A percentile compares a stretch with the other conserved stretches of the same genome.
These are phyloP conservation scores for Flexamia atlantica DNA, from an alignment of 2,888 invertebrate species.

Conservation along the genomic window DNA sequence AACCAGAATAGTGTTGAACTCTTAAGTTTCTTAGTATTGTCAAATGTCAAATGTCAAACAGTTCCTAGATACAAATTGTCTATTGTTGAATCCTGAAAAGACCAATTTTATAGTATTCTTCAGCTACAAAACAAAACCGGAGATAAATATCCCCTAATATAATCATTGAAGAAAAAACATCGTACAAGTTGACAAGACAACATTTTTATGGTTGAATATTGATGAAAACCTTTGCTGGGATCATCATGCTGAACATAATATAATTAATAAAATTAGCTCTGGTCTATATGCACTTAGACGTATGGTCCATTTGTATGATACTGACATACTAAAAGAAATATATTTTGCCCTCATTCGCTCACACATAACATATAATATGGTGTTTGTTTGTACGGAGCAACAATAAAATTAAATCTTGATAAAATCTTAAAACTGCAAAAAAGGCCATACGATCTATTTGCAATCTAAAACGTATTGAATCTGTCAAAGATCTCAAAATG, in stretches of 20 bases:
- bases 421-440: not conserved
- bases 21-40: not conserved
- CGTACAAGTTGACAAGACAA: not conserved
- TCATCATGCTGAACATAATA: not conserved
- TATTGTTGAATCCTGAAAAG: not conserved
- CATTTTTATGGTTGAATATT: slow-evolving; percentile 2
- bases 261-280: not conserved
- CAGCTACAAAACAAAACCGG: slow-evolving; percentile 6
- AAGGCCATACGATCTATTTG: not conserved
- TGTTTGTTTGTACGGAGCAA: not conserved
- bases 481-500: not conserved
- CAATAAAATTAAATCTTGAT: not conserved
- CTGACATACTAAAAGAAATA: not conserved
- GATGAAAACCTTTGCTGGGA: slow-evolving; percentile 5
- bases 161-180: not conserved
- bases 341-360: not conserved
- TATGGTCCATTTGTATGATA: not conserved
- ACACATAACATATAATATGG: not conserved
- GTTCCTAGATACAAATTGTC: not conserved
- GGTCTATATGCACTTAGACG: not conserved
- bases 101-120: not conserved
- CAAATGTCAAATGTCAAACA: slow-evolving; percentile 4
- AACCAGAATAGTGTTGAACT: not conserved
- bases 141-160: slow-evolving; percentile 3
- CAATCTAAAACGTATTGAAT: not conserved